Evolutionary conservation across 2,888 invertebrate genomes (phyloP).

Genomic region (Acheta domesticus): DNA sequence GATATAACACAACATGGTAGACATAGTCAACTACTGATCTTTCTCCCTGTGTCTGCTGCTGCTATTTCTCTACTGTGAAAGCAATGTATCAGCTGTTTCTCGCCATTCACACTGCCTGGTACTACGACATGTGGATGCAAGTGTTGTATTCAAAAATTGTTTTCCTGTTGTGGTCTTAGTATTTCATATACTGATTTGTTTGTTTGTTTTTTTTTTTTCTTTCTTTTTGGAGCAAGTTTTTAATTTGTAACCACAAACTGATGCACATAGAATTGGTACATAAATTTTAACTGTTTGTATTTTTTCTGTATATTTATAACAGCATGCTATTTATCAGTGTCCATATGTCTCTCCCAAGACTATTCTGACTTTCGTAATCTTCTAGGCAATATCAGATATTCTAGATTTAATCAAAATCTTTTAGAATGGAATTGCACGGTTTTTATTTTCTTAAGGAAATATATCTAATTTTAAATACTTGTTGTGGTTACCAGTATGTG

Average conservation of each 20-base stretch:
- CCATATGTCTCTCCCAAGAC: too few species aligned
- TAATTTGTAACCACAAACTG: not conserved
- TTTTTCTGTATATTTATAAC: not conserved
- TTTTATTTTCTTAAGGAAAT: too few species aligned
- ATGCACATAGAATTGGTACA: not conserved
- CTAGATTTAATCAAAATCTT: too few species aligned
- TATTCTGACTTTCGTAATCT: too few species aligned
- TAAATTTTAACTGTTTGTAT: not conserved
- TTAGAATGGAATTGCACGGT: too few species aligned
- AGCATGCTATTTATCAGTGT: not conserved
- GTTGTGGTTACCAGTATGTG: too few species aligned
- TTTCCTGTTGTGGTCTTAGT: not conserved
- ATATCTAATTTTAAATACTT: too few species aligned
- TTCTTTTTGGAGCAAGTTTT: not conserved
- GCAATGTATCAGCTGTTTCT: slow-evolving; percentile 11
- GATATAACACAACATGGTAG: slow-evolving; percentile 22
- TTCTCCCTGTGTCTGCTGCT: not conserved
- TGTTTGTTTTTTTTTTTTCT: not conserved
- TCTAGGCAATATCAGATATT: too few species aligned
- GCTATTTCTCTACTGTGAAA: not conserved
- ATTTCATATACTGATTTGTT: slow-evolving; percentile 1
- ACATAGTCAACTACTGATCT: slow-evolving; percentile 11
- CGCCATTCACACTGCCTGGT: not conserved
- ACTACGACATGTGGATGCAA: not conserved
- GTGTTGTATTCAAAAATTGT: not conserved